phyloP scores from a whole-genome alignment of 2,888 invertebrate genomes.

The Acanthosepion pharaonis region DNA sequence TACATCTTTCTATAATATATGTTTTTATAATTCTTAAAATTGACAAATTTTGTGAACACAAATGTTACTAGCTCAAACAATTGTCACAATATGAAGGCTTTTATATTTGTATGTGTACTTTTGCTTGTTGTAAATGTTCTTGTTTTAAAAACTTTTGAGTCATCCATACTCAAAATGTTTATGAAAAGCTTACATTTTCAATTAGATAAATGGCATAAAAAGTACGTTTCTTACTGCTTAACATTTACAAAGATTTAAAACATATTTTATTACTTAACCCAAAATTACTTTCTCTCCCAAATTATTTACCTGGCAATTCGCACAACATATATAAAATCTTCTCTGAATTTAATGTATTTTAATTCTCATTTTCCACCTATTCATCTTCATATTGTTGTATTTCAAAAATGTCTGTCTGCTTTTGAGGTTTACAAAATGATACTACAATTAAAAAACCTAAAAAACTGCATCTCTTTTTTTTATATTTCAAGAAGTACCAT shows the following conservation, averaged over 20 bases:
- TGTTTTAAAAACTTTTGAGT: not conserved
- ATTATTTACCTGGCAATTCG: not conserved
- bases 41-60: not conserved
- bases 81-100: not conserved
- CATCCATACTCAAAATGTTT: not conserved
- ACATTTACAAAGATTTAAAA: not conserved
- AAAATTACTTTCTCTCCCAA: not conserved
- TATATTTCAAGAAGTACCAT: not conserved
- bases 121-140: not conserved
- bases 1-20: no score
- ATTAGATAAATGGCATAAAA: not conserved
- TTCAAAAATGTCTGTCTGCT: not conserved
- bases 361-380: not conserved
- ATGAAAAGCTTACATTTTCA: not conserved
- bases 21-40: not conserved
- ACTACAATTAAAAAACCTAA: not conserved
- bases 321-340: no score
- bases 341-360: not conserved
- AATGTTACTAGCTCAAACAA: not conserved
- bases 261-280: not conserved
- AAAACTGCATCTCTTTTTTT: not conserved
- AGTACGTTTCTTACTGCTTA: not conserved
- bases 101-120: no score
- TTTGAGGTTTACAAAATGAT: not conserved
- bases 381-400: conserved; percentile 24